Evolutionary conservation across 2,888 invertebrate species (phyloP), one percentile per base, ranked within the genome.

Genomic region (Agonopterix heracliana): DNA sequence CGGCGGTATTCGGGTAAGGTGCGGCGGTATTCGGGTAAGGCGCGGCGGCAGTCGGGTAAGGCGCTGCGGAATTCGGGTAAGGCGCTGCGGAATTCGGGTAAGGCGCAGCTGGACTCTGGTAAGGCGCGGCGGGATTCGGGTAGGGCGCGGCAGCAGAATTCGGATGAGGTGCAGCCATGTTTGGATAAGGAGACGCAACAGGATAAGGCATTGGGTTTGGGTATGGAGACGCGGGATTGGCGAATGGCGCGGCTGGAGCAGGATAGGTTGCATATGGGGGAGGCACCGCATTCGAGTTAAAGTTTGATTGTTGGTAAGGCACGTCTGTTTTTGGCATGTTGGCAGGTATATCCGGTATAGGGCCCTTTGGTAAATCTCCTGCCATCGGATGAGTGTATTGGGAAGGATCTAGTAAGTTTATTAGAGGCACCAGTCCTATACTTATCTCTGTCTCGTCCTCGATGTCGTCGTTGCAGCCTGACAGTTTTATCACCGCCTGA

Each of bases 401-500:
- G 0, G 56, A 60, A 0, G 43, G 9, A 8, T 57, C 53, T 0
- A 56, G 44, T 2, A 62, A 61, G 13, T 60, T 61, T 26, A 48
- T 36, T 1, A 78, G 36, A 0, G 83, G 81, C 1, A 79, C 54
- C 8, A 80, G 52, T 0, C 84, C 84, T n/a, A 85, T 56, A 41
- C 68, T 70, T 13, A 85, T 63, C 44, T 81, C 76, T 0, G 67
- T 54, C 47, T 80, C 77, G 14, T 81, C 82, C 49, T 68, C 58
- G 3, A 76, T 17, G 2, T 76, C 71, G 14, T 74, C 72, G 53
- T 70, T 75, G 59, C 81, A 84, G 1, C 81, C 84, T 0, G 82
- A 71, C n/a, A 80, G 45, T 53, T 71, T 70, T 47, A 82, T 52
- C 48, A 55, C 74, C 10, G 71, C 66, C 84, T 84, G 64, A 9